Conservation (phyloP, 2,113 vertebrate genomes). For the Patagioenas fasciata region DNA sequence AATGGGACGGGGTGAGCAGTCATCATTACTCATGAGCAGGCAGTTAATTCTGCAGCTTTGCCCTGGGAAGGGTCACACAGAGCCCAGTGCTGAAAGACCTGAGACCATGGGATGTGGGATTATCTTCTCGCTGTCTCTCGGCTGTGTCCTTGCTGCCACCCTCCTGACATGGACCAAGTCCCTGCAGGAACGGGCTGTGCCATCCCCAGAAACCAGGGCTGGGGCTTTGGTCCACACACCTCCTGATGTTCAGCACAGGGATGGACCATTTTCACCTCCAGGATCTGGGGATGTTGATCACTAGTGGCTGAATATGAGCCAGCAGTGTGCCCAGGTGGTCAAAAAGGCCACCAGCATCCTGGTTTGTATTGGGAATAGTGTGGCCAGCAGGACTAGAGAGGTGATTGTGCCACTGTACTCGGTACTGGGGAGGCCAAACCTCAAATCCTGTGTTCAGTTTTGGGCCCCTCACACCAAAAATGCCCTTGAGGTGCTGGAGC, state of each 20-base stretch:
- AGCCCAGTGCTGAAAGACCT: not conserved
- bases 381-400: no score
- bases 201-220: not conserved
- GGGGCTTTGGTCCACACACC: not conserved
- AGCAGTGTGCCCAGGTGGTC: no score
- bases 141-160: not conserved
- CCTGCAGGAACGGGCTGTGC: not conserved
- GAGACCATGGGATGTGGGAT: rapidly evolving
- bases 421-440: no score
- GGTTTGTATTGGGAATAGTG: no score
- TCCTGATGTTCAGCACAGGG: not conserved
- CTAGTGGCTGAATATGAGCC: no score
- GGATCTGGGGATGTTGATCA: no score
- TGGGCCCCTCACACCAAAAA: no score
- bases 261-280: not conserved
- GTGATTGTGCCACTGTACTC: no score
- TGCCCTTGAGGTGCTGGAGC: no score
- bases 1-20: not conserved
- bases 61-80: not conserved
- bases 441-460: no score
- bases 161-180: not conserved
- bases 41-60: not conserved
- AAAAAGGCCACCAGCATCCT: no score
- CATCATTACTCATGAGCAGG: not conserved
- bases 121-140: not conserved